Evolutionary conservation across 2,888 invertebrate genomes (phyloP).

Genomic region (Sminthurinus aureus): DNA sequence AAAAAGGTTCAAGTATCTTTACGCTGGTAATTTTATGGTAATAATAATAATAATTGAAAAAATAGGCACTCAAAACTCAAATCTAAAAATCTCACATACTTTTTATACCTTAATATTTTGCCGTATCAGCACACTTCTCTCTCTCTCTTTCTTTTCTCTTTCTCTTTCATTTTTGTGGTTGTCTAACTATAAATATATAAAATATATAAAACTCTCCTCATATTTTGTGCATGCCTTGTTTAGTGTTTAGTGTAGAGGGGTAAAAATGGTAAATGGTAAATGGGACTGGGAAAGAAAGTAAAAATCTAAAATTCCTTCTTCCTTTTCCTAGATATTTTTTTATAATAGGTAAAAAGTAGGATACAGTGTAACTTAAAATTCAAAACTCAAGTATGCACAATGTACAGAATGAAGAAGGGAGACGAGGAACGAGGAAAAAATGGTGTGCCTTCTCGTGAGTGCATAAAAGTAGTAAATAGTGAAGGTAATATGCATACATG

Average conservation of each 20-base stretch:
- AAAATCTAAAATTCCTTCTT: background rate
- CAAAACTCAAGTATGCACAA: background rate
- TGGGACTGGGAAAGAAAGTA: too few species aligned
- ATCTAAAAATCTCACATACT: too few species aligned
- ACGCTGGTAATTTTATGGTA: too few species aligned
- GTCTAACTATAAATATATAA: too few species aligned
- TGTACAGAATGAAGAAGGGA: background rate
- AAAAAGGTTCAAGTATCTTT: too few species aligned
- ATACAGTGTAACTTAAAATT: background rate
- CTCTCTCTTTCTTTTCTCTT: slow-evolving; percentile 5
- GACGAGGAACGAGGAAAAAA: background rate
- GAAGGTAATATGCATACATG: background rate
- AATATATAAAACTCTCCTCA: background rate
- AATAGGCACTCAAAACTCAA: too few species aligned
- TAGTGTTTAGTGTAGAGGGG: background rate
- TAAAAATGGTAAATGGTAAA: too few species aligned
- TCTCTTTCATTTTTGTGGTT: background rate
- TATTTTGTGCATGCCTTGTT: background rate
- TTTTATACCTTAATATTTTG: background rate
- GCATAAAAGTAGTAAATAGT: background rate
- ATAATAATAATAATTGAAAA: too few species aligned
- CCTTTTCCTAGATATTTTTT: background rate
- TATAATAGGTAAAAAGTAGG: too few species aligned
- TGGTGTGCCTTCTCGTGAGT: background rate
- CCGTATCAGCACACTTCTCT: background rate